These are phyloP conservation scores for Baronia brevicornis DNA, from an alignment of 2,888 invertebrate species.

Conservation along the genomic window DNA sequence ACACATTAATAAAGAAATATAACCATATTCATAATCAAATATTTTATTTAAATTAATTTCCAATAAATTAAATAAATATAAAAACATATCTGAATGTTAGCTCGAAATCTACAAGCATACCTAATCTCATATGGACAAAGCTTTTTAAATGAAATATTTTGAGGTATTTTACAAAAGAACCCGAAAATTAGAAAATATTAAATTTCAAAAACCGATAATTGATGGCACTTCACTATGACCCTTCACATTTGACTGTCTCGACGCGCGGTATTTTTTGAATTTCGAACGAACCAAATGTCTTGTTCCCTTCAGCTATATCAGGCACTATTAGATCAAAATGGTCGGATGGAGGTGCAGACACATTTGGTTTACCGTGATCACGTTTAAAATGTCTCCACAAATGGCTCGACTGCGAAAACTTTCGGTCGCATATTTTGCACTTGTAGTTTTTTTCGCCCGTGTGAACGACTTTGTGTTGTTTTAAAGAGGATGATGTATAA, in stretches of 20 bases:
- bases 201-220: neutral
- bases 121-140: neutral
- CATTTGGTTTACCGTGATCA: conserved; percentile 54
- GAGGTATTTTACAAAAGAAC: too few relatives aligned
- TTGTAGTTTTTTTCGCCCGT: conserved; percentile 66
- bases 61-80: conserved; percentile 14
- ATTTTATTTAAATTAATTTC: neutral
- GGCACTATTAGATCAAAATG: conserved; percentile 43
- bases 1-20: too few relatives aligned
- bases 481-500: conserved; percentile 61
- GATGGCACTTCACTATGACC: conserved; percentile 25
- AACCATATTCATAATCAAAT: too few relatives aligned
- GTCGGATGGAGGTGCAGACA: conserved; percentile 45
- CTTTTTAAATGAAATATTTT: too few relatives aligned
- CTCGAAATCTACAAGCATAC: neutral
- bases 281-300: conserved; percentile 30
- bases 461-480: conserved; percentile 62
- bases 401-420: conserved; percentile 63
- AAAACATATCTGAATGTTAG: neutral
- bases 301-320: conserved; percentile 13
- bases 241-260: conserved; percentile 36
- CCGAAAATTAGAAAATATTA: conserved; percentile 5
- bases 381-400: conserved; percentile 58
- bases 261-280: conserved; percentile 15
- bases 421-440: conserved; percentile 60